Percentiles rank a stretch among this genome's conserved stretches.
Conservation (phyloP, 2,113 vertebrate species). For the Ibidorhyncha struthersii region DNA sequence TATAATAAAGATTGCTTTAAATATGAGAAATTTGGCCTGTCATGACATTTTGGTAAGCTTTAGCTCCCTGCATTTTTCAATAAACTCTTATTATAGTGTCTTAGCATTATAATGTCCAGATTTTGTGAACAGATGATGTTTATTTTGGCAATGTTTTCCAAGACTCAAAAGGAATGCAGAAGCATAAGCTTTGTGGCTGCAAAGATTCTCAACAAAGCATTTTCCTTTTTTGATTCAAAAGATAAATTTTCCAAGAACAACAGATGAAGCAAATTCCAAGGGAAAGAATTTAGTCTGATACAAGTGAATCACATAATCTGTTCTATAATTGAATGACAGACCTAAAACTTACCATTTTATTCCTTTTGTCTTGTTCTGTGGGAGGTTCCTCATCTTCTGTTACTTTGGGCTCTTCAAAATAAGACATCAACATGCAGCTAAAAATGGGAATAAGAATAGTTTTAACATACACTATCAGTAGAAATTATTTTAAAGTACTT, state of each 20-base stretch:
- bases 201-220: not conserved
- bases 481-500: not conserved
- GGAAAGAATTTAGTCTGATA: not conserved
- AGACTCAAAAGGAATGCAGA: not conserved
- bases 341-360: constrained; percentile 82
- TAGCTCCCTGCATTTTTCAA: not conserved
- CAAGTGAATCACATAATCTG: not conserved
- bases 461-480: not conserved
- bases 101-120: not conserved
- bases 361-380: constrained; percentile 94
- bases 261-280: not conserved
- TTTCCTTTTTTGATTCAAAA: not conserved
- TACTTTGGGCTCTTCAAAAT: constrained; percentile 87
- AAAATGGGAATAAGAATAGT: not conserved
- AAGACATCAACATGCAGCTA: constrained; percentile 92
- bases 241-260: not conserved
- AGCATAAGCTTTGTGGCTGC: not conserved
- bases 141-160: not conserved
- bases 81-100: not conserved
- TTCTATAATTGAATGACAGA: not conserved
- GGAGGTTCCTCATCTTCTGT: constrained; percentile 90
- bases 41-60: not conserved
- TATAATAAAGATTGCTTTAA: not conserved
- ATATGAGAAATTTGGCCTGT: not conserved
- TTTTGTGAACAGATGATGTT: not conserved